Percentiles rank a stretch among this genome's conserved stretches.
phyloP scores from a whole-genome alignment of 1,140 invertebrate species.

The Caenorhabditis brenneri region DNA sequence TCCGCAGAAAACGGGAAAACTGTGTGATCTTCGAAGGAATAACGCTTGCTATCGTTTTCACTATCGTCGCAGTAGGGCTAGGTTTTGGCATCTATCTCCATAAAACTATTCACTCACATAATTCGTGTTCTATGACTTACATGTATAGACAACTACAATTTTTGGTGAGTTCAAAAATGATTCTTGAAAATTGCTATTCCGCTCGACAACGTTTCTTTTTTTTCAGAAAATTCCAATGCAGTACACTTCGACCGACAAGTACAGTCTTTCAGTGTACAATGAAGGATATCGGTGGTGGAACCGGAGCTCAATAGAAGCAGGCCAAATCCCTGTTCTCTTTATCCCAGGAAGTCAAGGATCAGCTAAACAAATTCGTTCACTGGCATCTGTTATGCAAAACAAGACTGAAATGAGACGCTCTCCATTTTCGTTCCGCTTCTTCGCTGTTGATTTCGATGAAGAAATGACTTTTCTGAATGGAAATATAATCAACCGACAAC shows the following conservation, averaged over 20 bases:
- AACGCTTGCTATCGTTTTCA: not conserved
- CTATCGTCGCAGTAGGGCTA: not conserved
- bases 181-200: not conserved
- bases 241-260: not conserved
- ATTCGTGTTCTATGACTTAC: conserved; percentile 34
- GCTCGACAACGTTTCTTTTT: not conserved
- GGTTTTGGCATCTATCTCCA: not conserved
- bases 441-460: conserved; percentile 45
- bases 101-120: not conserved
- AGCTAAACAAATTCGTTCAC: conserved; percentile 6
- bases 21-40: not conserved
- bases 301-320: not conserved
- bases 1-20: not conserved
- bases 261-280: not conserved
- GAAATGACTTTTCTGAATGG: conserved; percentile 37
- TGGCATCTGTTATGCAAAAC: conserved; percentile 45
- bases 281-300: not conserved
- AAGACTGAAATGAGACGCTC: conserved; percentile 39
- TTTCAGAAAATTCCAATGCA: not conserved
- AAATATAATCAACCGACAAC: conserved; percentile 1
- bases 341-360: conserved; percentile 27
- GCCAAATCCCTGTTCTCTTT: conserved; percentile 29
- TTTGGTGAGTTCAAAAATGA: not conserved
- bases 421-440: not conserved
- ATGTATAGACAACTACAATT: conserved; percentile 35